These are phyloP conservation scores for Corticium candelabrum DNA, from an alignment of 37 sponge, comb jelly and placozoan genomes.

Conservation along the genomic window DNA sequence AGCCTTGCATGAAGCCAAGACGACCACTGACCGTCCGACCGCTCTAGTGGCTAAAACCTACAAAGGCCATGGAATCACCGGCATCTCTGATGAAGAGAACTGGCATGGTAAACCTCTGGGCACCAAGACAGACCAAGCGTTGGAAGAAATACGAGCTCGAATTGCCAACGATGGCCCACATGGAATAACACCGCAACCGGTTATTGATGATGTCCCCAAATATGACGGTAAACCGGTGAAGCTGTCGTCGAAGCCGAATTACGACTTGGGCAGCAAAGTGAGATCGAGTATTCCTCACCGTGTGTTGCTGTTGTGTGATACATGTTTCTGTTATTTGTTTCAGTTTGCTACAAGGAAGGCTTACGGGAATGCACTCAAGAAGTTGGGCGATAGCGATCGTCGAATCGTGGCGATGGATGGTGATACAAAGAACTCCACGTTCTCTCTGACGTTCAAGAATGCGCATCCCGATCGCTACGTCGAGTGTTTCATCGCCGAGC, in stretches of 20 bases:
- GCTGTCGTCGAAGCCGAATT: conserved; percentile 68
- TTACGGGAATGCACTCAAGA: conserved; percentile 87
- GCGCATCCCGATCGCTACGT: conserved; percentile 81
- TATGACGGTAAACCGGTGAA: conserved; percentile 33
- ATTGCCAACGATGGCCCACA: conserved; percentile 65
- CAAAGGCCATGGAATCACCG: conserved; percentile 76
- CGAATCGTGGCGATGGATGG: conserved; percentile 80
- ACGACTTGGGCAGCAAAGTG: conserved; percentile 79
- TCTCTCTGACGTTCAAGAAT: conserved; percentile 91
- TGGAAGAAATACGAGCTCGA: conserved; percentile 44
- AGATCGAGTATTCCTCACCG: conserved; percentile 1
- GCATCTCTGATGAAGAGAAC: conserved; percentile 59
- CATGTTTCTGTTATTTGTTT: not conserved
- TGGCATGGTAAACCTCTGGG: conserved; percentile 91
- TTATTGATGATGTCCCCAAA: conserved; percentile 73
- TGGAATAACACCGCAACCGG: conserved; percentile 25
- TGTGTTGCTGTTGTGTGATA: not conserved
- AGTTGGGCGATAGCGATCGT: conserved; percentile 58
- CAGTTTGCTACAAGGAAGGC: conserved; percentile 80
- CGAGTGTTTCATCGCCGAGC: conserved; percentile 99
- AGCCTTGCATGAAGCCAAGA: conserved; percentile 62
- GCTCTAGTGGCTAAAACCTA: conserved; percentile 77
- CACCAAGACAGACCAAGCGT: conserved; percentile 33
- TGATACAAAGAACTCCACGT: conserved; percentile 99
- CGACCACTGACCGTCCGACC: conserved; percentile 74